Evolutionary conservation across 1,140 invertebrate species (phyloP).

Genomic region (Leptinotarsa texana): DNA sequence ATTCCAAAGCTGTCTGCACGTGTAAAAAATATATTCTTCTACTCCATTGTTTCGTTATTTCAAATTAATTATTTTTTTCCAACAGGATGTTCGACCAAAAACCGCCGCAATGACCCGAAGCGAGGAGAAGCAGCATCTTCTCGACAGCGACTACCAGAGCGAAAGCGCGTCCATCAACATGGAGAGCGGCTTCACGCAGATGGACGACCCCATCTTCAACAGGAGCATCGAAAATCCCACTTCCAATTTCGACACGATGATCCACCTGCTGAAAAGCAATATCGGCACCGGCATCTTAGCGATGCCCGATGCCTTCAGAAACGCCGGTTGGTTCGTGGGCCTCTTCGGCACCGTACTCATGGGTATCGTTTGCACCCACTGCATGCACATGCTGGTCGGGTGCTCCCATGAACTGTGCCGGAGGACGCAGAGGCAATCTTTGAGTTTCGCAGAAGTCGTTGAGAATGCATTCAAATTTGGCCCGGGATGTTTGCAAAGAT

Average conservation of each 20-base stretch:
- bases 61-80: neutral
- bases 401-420: slow-evolving; percentile 73
- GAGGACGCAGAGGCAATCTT: slow-evolving; percentile 64
- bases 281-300: slow-evolving; percentile 77
- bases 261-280: slow-evolving; percentile 76
- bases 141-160: slow-evolving; percentile 56
- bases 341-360: slow-evolving; percentile 74
- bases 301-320: slow-evolving; percentile 85
- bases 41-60: too few relatives aligned
- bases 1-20: too few relatives aligned
- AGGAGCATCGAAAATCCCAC: slow-evolving; percentile 73
- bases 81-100: slow-evolving; percentile 23
- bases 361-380: slow-evolving; percentile 81
- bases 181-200: slow-evolving; percentile 51
- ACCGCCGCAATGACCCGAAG: slow-evolving; percentile 17
- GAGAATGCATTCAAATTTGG: slow-evolving; percentile 73
- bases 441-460: slow-evolving; percentile 76
- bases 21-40: too few relatives aligned
- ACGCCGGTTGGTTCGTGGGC: slow-evolving; percentile 71
- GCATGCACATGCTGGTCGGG: slow-evolving; percentile 82
- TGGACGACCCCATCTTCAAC: slow-evolving; percentile 65
- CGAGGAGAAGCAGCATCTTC: slow-evolving; percentile 60
- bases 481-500: slow-evolving; percentile 65
- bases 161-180: slow-evolving; percentile 46
- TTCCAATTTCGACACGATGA: slow-evolving; percentile 79